Evolutionary conservation across 1,140 invertebrate species (phyloP), one percentile per base, ranked within the genome.

Genomic region (Nephotettix cincticeps): DNA sequence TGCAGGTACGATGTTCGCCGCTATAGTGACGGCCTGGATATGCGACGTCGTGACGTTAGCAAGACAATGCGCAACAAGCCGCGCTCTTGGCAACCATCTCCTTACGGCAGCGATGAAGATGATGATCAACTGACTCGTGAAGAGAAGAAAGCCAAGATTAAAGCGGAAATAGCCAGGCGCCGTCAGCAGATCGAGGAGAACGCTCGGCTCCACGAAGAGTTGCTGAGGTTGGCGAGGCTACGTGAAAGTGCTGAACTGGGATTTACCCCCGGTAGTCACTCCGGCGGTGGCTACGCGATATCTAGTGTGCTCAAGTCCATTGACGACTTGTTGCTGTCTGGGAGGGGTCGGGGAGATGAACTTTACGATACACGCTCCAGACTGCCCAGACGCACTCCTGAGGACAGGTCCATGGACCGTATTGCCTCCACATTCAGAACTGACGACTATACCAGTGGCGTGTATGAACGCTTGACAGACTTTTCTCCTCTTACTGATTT

Each of bases 121-220:
- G 83, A 85, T 70, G 80, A 83, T 63, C 75, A 82, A 58, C 71
- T 84, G 27, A 82, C 76, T 21, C 72, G 84, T 1, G 87, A 89
- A 76, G 85, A 88, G 74, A 88, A 87, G 75, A 87, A 87, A 72
- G 83, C 84, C 14, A 82, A 86, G 72, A 84, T 89, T 54, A 88
- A 89, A 76, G 85, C 86, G 13, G 88, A 90, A 78, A 89, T 89
- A 69, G 86, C 87, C 2, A 80, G 87, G 32, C 77, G 88, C 1
- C 81, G 87, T 64, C 83, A 84, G 70, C 86, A 88, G 75, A 84
- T 90, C n/a, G 86, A 88, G 75, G 86, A 88, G 72, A 85, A 86
- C 64, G 83, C 84, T 4, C 79, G 85, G 28, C 77, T 88, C 3
- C 86, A 88, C 75, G 83, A 85, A 51, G 86, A 88, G 75, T 78